Evolutionary conservation across 1,140 invertebrate species (phyloP).

Genomic region (Rhynchophorus ferrugineus): DNA sequence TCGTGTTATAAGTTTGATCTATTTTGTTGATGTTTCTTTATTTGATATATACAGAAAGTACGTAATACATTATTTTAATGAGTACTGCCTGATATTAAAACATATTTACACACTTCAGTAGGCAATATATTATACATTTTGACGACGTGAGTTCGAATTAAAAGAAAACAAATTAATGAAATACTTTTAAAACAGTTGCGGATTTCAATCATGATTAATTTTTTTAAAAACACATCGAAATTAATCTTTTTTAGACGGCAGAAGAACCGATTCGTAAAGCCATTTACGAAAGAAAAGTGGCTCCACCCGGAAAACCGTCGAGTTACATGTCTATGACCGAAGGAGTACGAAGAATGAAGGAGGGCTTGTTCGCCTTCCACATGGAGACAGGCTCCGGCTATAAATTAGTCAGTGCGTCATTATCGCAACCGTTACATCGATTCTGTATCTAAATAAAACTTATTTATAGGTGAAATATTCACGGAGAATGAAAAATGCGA

Average conservation of each 20-base stretch:
- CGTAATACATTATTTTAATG: too few species aligned
- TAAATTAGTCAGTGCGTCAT: slow-evolving; percentile 47
- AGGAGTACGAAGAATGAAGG: slow-evolving; percentile 48
- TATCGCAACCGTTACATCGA: background rate
- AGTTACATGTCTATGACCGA: slow-evolving; percentile 51
- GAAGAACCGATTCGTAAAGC: slow-evolving; percentile 51
- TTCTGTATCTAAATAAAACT: background rate
- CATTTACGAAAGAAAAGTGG: slow-evolving; percentile 53
- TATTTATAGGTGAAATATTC: slow-evolving; percentile 46
- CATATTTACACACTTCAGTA: too few species aligned
- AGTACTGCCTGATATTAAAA: too few species aligned
- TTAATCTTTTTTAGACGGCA: slow-evolving; percentile 41
- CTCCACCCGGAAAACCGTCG: slow-evolving; percentile 44
- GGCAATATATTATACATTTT: too few species aligned
- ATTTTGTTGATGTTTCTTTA: too few species aligned
- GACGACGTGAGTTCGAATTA: too few species aligned
- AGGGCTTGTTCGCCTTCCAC: slow-evolving; percentile 56
- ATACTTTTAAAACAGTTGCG: too few species aligned
- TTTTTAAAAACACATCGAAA: too few species aligned
- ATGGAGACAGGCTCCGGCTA: slow-evolving; percentile 53
- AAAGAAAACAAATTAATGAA: too few species aligned
- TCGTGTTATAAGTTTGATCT: too few species aligned
- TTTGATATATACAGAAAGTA: too few species aligned
- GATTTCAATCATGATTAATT: too few species aligned
- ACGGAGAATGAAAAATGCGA: slow-evolving; percentile 60